Evolutionary conservation across 2,797 vertebrate genomes (phyloP).

Genomic region (Staurois parvus): DNA sequence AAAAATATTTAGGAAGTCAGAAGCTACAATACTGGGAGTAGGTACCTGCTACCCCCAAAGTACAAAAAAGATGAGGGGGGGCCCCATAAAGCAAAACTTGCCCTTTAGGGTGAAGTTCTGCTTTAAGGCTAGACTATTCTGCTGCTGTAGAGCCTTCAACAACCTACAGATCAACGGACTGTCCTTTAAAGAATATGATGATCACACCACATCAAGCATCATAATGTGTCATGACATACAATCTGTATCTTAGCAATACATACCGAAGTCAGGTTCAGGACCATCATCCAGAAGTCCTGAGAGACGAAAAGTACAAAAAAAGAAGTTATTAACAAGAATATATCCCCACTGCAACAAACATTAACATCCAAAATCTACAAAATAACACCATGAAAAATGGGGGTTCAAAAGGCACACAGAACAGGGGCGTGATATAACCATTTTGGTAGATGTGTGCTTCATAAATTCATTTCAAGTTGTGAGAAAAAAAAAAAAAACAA

Average conservation of each 20-base stretch:
- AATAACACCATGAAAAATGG: constrained; percentile 70
- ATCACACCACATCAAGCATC: not conserved
- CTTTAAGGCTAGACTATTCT: too few relatives aligned
- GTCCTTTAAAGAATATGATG: too few relatives aligned
- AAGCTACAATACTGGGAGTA: too few relatives aligned
- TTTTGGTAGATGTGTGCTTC: constrained; percentile 30
- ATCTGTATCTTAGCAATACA: constrained; percentile 43
- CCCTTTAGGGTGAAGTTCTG: too few relatives aligned
- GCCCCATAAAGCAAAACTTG: too few relatives aligned
- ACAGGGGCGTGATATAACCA: constrained; percentile 14
- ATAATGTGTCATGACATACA: not conserved
- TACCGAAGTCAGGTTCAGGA: constrained; percentile 92
- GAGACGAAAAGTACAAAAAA: constrained; percentile 72
- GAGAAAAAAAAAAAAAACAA: too few relatives aligned
- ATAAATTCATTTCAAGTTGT: too few relatives aligned
- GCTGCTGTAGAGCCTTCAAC: too few relatives aligned
- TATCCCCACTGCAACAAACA: constrained; percentile 64
- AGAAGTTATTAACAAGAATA: constrained; percentile 70
- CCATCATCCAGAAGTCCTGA: constrained; percentile 92
- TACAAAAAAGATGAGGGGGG: too few relatives aligned
- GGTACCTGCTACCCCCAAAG: too few relatives aligned
- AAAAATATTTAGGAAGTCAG: too few relatives aligned
- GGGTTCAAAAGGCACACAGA: constrained; percentile 44
- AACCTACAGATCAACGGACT: too few relatives aligned
- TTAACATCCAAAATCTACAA: constrained; percentile 70